phyloP scores from a whole-genome alignment of 2,797 vertebrate genomes.

The Chrysocyon brachyurus region DNA sequence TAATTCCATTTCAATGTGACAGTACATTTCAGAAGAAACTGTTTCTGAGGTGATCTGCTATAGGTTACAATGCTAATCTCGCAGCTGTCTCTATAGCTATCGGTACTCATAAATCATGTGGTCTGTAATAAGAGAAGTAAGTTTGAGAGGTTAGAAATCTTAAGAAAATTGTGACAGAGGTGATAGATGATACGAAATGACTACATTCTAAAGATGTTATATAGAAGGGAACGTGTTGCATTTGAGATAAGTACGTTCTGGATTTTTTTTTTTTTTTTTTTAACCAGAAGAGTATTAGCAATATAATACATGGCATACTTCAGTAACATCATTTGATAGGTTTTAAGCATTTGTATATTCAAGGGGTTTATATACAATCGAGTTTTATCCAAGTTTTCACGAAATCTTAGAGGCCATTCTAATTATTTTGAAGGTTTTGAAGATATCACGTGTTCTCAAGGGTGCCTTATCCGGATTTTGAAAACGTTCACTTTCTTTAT shows the following conservation, averaged over 20 bases:
- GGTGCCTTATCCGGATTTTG: not conserved
- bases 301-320: slow-evolving; percentile 3
- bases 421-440: slow-evolving; percentile 39
- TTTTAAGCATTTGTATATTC: slow-evolving; percentile 23
- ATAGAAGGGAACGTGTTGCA: slow-evolving; percentile 77
- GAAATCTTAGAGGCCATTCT: slow-evolving; percentile 24
- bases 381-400: not conserved
- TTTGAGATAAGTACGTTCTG: slow-evolving; percentile 82
- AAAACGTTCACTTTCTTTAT: not conserved
- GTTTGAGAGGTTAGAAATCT: slow-evolving; percentile 85
- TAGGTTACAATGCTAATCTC: slow-evolving; percentile 84
- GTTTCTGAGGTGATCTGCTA: slow-evolving; percentile 75
- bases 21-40: slow-evolving; percentile 78
- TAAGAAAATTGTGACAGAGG: slow-evolving; percentile 84
- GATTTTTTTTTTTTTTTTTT: slow-evolving; percentile 57
- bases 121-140: slow-evolving; percentile 84
- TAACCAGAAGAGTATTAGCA: slow-evolving; percentile 49
- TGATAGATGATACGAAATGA: slow-evolving; percentile 86
- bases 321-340: slow-evolving; percentile 62
- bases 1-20: slow-evolving; percentile 79
- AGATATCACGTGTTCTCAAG: not conserved
- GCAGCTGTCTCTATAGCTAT: slow-evolving; percentile 81
- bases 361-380: slow-evolving; percentile 50
- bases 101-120: slow-evolving; percentile 85
- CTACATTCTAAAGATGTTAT: slow-evolving; percentile 83